These are phyloP conservation scores for Parapristionchus giblindavisi DNA, from an alignment of 2,888 invertebrate species.

Conservation along the genomic window DNA sequence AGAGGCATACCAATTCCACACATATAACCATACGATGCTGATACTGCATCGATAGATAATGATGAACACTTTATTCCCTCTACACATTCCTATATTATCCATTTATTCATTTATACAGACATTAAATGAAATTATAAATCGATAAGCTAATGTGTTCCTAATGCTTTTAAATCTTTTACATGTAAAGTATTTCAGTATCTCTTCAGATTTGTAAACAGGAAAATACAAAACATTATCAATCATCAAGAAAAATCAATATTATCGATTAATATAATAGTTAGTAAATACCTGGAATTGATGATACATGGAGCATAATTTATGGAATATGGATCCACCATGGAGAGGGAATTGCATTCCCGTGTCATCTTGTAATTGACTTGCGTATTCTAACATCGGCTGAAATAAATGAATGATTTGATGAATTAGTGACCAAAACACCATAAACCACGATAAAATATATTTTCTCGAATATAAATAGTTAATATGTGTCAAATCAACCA, in stretches of 20 bases:
- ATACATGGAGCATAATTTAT: conserved; percentile 61
- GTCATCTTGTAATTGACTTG: conserved; percentile 61
- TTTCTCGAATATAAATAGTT: too few relatives aligned
- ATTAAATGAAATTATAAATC: neutral
- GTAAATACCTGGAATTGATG: conserved; percentile 54
- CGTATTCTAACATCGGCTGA: conserved; percentile 65
- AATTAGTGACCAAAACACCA: too few relatives aligned
- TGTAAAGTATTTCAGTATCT: too few relatives aligned
- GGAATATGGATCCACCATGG: conserved; percentile 64
- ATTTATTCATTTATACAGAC: neutral
- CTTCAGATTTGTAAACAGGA: too few relatives aligned
- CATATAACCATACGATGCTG: conserved; percentile 67
- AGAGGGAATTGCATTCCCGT: conserved; percentile 63
- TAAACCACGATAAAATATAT: too few relatives aligned
- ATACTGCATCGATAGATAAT: conserved; percentile 65
- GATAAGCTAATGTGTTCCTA: too few relatives aligned
- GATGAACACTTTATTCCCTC: conserved; percentile 55
- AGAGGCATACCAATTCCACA: conserved; percentile 64
- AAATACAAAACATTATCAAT: too few relatives aligned
- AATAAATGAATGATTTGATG: conserved; percentile 37
- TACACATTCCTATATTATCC: conserved; percentile 59
- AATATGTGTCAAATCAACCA: too few relatives aligned
- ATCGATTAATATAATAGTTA: too few relatives aligned
- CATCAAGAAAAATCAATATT: too few relatives aligned
- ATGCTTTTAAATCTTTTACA: too few relatives aligned